phyloP scores from a whole-genome alignment of 2,113 vertebrate species.

The Heterochromis multidens region DNA sequence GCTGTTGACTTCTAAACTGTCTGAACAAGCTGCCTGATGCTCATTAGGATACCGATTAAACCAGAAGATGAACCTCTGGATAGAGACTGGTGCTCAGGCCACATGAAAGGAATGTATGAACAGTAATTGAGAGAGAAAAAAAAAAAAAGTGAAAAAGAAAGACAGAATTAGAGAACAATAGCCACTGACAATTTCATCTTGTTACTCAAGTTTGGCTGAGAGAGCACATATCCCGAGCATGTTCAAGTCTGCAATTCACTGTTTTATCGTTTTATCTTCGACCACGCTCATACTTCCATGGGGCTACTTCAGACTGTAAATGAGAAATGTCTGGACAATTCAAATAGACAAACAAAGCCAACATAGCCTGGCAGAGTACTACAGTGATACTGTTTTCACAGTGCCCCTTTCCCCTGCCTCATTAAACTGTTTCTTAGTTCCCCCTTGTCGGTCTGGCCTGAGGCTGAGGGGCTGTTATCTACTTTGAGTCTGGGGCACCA shows the following conservation, averaged over 20 bases:
- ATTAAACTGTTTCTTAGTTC: constrained; percentile 20
- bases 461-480: constrained; percentile 85
- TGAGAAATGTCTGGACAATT: constrained; percentile 69
- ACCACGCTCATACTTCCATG: neutral
- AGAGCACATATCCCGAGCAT: neutral
- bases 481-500: constrained; percentile 89
- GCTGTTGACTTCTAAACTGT: neutral
- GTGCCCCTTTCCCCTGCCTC: constrained; percentile 34
- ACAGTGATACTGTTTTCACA: constrained; percentile 67
- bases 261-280: constrained; percentile 3
- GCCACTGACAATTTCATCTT: constrained; percentile 3
- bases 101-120: constrained; percentile 48
- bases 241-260: constrained; percentile 8
- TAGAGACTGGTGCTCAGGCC: constrained; percentile 9
- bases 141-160: neutral
- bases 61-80: neutral
- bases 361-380: constrained; percentile 67
- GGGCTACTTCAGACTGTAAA: constrained; percentile 43
- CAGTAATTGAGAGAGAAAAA: neutral
- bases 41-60: neutral
- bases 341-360: constrained; percentile 72
- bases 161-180: neutral
- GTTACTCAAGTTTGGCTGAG: neutral
- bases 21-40: constrained; percentile 14
- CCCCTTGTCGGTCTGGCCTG: constrained; percentile 36